These are phyloP conservation scores for Diadromus collaris DNA, from an alignment of 2,888 invertebrate genomes.

Conservation along the genomic window DNA sequence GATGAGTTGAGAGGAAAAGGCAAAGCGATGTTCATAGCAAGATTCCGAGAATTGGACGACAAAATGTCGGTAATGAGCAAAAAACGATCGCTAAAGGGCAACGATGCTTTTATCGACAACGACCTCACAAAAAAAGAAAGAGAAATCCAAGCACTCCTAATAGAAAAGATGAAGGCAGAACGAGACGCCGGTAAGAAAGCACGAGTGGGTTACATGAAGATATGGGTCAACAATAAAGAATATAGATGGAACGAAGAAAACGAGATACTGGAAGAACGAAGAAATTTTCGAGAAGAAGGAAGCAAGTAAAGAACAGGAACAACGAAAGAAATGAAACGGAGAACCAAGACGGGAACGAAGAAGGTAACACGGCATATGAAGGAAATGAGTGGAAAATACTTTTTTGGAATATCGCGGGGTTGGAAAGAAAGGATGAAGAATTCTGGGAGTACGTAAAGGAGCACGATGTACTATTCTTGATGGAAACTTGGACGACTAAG, in stretches of 20 bases:
- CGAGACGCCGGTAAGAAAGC: background rate
- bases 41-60: conserved; percentile 8
- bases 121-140: conserved; percentile 11
- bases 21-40: background rate
- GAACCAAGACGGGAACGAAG: background rate
- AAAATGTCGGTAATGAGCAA: conserved; percentile 29
- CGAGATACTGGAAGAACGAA: background rate
- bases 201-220: background rate
- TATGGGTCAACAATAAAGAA: background rate
- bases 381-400: no score
- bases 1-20: background rate
- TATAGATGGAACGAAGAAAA: background rate
- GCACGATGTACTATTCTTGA: background rate
- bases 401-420: conserved; percentile 3
- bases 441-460: conserved; percentile 2
- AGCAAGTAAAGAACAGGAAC: background rate
- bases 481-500: conserved; percentile 2
- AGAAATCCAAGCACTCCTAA: background rate
- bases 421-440: conserved; percentile 6
- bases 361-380: no score
- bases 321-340: background rate
- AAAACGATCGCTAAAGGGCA: conserved; percentile 5
- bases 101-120: conserved; percentile 11
- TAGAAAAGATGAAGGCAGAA: background rate
- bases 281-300: background rate